Conservation (phyloP, 2,888 invertebrate genomes). For the Coecobrya sp. region DNA sequence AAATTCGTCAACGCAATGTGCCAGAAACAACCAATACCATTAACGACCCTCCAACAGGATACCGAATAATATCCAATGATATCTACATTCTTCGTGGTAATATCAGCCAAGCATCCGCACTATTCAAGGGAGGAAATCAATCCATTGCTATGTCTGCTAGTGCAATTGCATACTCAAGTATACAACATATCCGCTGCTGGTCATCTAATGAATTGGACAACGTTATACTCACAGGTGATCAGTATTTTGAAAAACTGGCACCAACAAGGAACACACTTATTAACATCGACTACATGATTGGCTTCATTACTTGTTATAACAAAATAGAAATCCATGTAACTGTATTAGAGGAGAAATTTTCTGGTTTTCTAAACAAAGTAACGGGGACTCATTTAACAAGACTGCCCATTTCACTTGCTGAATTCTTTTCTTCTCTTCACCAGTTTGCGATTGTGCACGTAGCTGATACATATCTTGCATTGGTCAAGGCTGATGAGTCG, state of each 20-base stretch:
- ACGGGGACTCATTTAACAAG: not conserved
- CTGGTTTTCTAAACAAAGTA: not conserved
- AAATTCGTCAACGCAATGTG: too few relatives aligned
- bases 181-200: not conserved
- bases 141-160: not conserved
- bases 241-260: too few relatives aligned
- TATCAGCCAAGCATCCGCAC: not conserved
- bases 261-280: too few relatives aligned
- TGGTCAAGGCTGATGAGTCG: not conserved
- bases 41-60: not conserved
- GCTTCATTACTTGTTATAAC: not conserved
- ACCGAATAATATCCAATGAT: not conserved
- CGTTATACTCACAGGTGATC: not conserved
- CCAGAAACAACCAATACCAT: too few relatives aligned
- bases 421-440: not conserved
- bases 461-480: not conserved
- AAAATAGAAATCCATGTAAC: not conserved
- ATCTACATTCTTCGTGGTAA: not conserved
- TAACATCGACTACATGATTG: too few relatives aligned
- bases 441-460: not conserved
- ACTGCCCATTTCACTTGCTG: not conserved
- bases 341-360: not conserved
- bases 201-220: not conserved
- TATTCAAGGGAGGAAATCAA: not conserved
- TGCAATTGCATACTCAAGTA: not conserved